A percentile compares a stretch with the other conserved stretches of the same genome.
Evolutionary conservation across 2,113 vertebrate species (phyloP).

Genomic region (Neolamprologus falcicula): DNA sequence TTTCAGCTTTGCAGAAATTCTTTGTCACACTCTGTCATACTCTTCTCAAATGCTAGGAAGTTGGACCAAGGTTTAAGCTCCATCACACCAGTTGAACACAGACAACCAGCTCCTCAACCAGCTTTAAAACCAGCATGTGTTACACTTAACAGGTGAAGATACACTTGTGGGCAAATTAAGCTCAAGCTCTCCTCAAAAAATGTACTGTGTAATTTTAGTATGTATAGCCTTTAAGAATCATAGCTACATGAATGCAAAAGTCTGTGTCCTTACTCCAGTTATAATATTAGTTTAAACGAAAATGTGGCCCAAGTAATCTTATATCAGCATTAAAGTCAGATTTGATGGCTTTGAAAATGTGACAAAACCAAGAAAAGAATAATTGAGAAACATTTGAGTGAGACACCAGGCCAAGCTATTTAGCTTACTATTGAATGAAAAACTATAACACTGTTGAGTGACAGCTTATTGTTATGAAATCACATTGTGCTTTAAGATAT

Average conservation of each 20-base stretch:
- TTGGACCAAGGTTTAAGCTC: constrained; percentile 21
- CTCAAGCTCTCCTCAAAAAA: neutral
- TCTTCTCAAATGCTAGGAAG: constrained; percentile 15
- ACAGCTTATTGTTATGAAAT: neutral
- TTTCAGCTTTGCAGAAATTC: neutral
- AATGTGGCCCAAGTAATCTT: neutral
- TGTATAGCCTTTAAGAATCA: neutral
- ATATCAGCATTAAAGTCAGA: neutral
- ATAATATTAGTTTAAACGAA: neutral
- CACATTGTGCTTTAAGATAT: neutral
- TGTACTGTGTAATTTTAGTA: neutral
- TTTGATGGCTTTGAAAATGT: neutral
- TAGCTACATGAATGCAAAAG: neutral
- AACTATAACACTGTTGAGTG: neutral
- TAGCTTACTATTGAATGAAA: neutral
- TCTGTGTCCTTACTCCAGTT: neutral
- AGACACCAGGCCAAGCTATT: neutral
- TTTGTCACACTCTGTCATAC: neutral
- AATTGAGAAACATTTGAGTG: neutral
- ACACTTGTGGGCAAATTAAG: neutral
- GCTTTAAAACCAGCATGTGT: constrained; percentile 53
- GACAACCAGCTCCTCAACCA: constrained; percentile 33
- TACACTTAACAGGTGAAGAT: constrained; percentile 53
- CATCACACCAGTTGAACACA: constrained; percentile 35
- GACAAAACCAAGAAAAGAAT: neutral